Evolutionary conservation across 2,113 vertebrate genomes (phyloP), one percentile per base, ranked within the genome.

Genomic region (Sinocyclocheilus grahami): DNA sequence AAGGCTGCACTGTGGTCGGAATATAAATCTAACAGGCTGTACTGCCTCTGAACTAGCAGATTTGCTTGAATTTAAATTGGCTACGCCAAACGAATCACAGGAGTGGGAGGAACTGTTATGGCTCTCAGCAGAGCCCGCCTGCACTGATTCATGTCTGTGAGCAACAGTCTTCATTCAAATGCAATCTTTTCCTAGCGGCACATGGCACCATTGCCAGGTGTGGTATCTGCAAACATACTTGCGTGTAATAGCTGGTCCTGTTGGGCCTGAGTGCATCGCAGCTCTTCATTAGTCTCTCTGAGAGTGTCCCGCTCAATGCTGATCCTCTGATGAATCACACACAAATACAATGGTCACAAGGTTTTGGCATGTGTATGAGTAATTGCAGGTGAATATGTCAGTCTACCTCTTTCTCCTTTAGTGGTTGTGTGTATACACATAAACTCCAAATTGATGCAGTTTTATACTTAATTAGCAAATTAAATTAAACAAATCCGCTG

Each of bases 341-440:
- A 60, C 58, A 60, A 48, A 75, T 39, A 82, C 20, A 78, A 1
- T 33, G 20, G 63, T 33, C 48, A n/a, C 8, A 55, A 24, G 13
- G 5, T 58, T 79, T 37, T 22, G 58, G 6, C 58, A 60, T 7
- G 8, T 22, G 11, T 18, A 3, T 55, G 27, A 72, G 53, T 4
- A 42, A 22, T 14, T 72, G 37, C 24, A 58, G 20, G 18, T 48
- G 33, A 22, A 14, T 51, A 46, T 71, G 58, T 48, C 3, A 53
- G 27, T 72, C n/a, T 90, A 98, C 98, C 94, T 99, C 98, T 92
- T 96, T 99, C 93, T 99, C 98, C 89, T 99, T 99, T 22, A 96
- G 89, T 88, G 96, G n/a, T n/a, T n/a, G n/a, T n/a, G n/a, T n/a
- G n/a, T n/a, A n/a, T n/a, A n/a, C n/a, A n/a, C n/a, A n/a, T n/a